Percentiles rank a stretch among this genome's conserved stretches.
phyloP scores from a whole-genome alignment of 2,113 vertebrate genomes.

The Hyaena hyaena region DNA sequence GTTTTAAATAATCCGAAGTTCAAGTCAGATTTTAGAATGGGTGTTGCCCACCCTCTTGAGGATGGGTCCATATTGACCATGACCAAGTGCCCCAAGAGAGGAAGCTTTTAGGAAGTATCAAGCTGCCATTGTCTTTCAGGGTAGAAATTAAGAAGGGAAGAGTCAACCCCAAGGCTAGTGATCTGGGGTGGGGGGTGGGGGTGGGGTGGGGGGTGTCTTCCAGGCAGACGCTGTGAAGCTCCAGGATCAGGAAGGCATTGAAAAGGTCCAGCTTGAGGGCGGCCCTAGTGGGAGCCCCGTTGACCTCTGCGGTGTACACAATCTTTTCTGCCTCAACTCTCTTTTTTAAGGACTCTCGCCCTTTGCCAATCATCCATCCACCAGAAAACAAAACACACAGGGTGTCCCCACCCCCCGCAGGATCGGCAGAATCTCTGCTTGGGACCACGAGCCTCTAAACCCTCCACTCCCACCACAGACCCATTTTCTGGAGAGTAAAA shows the following conservation, averaged over 20 bases:
- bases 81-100: not conserved
- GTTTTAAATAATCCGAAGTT: not conserved
- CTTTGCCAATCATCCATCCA: not conserved
- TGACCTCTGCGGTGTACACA: not conserved
- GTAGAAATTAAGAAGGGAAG: too few species aligned
- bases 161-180: accelerated
- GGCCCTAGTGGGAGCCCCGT: not conserved
- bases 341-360: not conserved
- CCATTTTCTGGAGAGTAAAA: constrained; percentile 29
- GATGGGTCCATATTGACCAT: accelerated
- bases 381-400: not conserved
- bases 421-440: not conserved
- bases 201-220: not conserved
- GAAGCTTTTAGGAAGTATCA: too few species aligned
- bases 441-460: accelerated
- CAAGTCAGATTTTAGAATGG: not conserved
- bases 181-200: too few species aligned
- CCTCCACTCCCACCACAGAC: not conserved
- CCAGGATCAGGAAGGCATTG: accelerated
- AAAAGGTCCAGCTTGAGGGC: not conserved
- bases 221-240: not conserved
- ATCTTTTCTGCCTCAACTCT: not conserved
- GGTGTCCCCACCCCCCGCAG: too few species aligned
- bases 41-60: not conserved
- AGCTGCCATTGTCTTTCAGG: too few species aligned